A percentile compares a stretch with the other conserved stretches of the same genome.
Conservation (phyloP, 2,797 vertebrate genomes). For the Taenioides sp. region DNA sequence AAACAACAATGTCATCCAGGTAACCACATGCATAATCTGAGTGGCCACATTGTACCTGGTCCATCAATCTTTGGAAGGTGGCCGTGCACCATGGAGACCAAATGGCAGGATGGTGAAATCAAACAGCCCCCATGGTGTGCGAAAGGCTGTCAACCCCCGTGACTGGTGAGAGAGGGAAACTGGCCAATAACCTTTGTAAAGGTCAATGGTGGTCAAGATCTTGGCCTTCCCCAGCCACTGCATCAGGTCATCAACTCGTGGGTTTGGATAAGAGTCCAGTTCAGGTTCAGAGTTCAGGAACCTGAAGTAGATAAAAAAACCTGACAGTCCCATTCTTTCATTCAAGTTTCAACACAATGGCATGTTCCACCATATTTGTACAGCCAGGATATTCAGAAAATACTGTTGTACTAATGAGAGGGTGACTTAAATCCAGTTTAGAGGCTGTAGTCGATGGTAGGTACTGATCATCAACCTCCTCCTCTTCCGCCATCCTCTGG, state of each 20-base stretch:
- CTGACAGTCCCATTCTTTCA: not conserved
- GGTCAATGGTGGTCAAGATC: not conserved
- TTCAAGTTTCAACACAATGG: too few relatives aligned
- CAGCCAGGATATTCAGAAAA: conserved; percentile 17
- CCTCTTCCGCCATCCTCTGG: too few relatives aligned
- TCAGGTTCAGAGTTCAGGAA: conserved; percentile 1
- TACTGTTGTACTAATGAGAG: not conserved
- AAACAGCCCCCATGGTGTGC: too few relatives aligned
- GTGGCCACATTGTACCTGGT: not conserved
- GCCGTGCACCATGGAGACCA: not conserved
- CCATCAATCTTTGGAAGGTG: conserved; percentile 1
- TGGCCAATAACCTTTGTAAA: not conserved
- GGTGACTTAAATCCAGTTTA: not conserved
- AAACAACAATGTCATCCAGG: conserved; percentile 3
- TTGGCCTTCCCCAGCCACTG: not conserved
- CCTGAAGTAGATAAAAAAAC: not conserved
- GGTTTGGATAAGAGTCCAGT: conserved; percentile 1
- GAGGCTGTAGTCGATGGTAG: too few relatives aligned
- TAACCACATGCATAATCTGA: not conserved
- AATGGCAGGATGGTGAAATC: too few relatives aligned
- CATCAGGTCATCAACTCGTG: not conserved
- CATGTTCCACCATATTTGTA: not conserved
- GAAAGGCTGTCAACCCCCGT: too few relatives aligned
- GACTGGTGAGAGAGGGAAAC: too few relatives aligned
- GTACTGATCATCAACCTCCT: too few relatives aligned